Evolutionary conservation across 2,888 invertebrate species (phyloP).

Genomic region (Philopedon plagiatum): DNA sequence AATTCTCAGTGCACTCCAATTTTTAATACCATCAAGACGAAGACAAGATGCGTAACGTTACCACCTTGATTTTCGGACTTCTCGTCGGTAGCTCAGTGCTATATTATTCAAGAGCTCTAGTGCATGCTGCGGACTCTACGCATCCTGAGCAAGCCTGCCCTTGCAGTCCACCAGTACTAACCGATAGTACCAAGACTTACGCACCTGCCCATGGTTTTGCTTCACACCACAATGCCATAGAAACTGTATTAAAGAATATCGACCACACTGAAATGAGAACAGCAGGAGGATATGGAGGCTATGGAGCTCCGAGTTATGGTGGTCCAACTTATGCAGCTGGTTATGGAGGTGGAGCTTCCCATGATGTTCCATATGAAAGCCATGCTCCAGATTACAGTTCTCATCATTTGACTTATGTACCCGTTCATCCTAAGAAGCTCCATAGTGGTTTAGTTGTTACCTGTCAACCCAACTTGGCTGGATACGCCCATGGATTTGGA

Average conservation of each 20-base stretch:
- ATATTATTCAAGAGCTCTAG: constrained; percentile 18
- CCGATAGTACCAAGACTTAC: constrained; percentile 31
- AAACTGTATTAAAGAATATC: constrained; percentile 12
- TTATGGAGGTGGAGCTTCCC: neutral
- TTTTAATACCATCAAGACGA: neutral
- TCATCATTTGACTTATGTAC: neutral
- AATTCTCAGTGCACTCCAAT: constrained; percentile 2
- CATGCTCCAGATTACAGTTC: neutral
- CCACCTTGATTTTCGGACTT: neutral
- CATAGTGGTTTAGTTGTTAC: constrained; percentile 66
- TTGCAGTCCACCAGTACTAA: neutral
- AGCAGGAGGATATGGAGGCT: constrained; percentile 21
- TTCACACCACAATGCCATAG: constrained; percentile 49
- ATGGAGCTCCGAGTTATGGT: constrained; percentile 35
- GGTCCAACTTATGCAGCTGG: neutral
- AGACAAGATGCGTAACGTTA: neutral
- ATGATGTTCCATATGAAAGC: neutral
- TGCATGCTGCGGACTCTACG: constrained; percentile 45
- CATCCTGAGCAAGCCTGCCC: too few relatives aligned
- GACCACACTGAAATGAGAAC: neutral
- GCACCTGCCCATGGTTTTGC: constrained; percentile 31
- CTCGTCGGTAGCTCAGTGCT: neutral
- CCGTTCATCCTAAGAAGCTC: constrained; percentile 1
- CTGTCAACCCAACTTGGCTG: constrained; percentile 66
- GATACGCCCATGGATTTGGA: constrained; percentile 60